These are phyloP conservation scores for Aphelenchoides bicaudatus DNA, from an alignment of 2,888 invertebrate species.

Conservation along the genomic window DNA sequence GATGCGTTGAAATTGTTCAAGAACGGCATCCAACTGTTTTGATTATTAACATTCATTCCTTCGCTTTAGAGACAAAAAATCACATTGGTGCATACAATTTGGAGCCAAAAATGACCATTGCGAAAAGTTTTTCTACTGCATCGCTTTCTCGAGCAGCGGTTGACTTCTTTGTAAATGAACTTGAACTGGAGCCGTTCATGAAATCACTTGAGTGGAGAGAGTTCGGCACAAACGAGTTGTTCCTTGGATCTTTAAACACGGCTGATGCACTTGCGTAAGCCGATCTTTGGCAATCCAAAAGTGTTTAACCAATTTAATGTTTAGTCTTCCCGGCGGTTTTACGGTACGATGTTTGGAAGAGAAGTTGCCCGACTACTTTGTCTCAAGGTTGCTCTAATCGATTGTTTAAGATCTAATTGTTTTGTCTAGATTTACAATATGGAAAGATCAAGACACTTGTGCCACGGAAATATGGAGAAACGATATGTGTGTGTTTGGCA, in stretches of 20 bases:
- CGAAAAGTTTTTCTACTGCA: not conserved
- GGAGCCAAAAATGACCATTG: not conserved
- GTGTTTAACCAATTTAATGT: no score
- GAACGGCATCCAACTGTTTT: conserved; percentile 6
- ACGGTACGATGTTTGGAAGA: not conserved
- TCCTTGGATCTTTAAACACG: not conserved
- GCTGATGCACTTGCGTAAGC: no score
- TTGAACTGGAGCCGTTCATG: not conserved
- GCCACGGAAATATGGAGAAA: conserved; percentile 2
- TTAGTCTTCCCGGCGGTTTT: conserved; percentile 1
- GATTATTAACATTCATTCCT: not conserved
- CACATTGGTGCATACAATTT: not conserved
- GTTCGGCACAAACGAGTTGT: not conserved
- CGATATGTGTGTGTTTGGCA: not conserved
- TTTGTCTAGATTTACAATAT: not conserved
- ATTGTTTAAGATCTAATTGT: not conserved
- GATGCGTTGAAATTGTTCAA: conserved; percentile 1
- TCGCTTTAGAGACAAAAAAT: not conserved
- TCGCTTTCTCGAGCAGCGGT: conserved; percentile 2
- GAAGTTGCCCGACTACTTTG: not conserved
- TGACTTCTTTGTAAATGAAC: not conserved
- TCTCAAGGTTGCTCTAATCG: not conserved
- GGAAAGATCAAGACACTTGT: not conserved
- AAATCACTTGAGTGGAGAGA: not conserved
- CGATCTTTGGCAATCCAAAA: no score